A percentile compares a stretch with the other conserved stretches of the same genome.
Evolutionary conservation across 2,888 invertebrate species (phyloP).

Genomic region (Idaea dimidiata): DNA sequence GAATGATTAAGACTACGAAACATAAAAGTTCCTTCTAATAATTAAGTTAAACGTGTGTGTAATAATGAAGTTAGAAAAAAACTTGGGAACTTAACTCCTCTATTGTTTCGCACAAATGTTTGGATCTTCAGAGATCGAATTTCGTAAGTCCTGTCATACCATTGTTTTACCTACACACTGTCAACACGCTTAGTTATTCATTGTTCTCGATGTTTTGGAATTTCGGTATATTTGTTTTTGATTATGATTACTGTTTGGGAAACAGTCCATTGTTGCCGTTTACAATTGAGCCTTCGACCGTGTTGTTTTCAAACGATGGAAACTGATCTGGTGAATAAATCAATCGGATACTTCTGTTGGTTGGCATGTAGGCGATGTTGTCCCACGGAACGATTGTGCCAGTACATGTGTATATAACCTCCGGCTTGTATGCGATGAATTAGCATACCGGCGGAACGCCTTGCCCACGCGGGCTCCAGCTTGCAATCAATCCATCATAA

Average conservation of each 20-base stretch:
- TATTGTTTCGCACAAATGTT: constrained; percentile 46
- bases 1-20: no score
- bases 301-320: constrained; percentile 5
- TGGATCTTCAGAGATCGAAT: constrained; percentile 51
- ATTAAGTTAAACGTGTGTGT: background rate
- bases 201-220: constrained; percentile 14
- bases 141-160: constrained; percentile 36
- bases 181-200: constrained; percentile 10
- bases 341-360: constrained; percentile 27
- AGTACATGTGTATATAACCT: constrained; percentile 51
- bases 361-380: constrained; percentile 30
- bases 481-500: constrained; percentile 70
- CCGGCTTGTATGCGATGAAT: constrained; percentile 55
- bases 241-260: constrained; percentile 14
- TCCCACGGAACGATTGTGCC: constrained; percentile 65
- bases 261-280: constrained; percentile 13
- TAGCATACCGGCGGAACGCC: constrained; percentile 73
- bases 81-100: constrained; percentile 36
- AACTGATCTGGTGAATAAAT: constrained; percentile 1
- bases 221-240: constrained; percentile 14
- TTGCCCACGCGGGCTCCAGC: constrained; percentile 62
- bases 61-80: background rate
- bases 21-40: no score
- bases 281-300: background rate
- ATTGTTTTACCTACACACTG: constrained; percentile 12